phyloP scores from a whole-genome alignment of 2,888 invertebrate species.

The Nymphalis c-album region DNA sequence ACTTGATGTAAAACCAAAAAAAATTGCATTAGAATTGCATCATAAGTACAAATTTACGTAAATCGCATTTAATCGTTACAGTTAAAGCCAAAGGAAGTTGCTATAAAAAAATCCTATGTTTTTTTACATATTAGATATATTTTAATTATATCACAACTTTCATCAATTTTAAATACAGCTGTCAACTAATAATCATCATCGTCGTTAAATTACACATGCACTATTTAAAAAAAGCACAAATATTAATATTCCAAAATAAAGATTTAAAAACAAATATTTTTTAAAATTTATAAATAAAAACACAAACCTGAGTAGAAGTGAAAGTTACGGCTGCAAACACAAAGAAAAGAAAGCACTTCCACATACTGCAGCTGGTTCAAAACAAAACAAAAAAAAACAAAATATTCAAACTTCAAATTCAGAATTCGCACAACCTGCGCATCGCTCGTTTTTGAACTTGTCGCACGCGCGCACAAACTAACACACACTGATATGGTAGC shows the following conservation, averaged over 20 bases:
- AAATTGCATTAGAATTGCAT: no score
- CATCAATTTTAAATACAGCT: no score
- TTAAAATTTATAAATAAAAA: neutral
- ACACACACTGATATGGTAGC: conserved; percentile 66
- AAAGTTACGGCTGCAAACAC: conserved; percentile 64
- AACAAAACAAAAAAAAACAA: conserved; percentile 47
- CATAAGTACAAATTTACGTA: no score
- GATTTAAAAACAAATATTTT: neutral
- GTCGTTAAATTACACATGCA: no score
- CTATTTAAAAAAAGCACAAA: no score
- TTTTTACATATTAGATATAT: no score
- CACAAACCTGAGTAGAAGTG: conserved; percentile 66
- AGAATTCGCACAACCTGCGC: conserved; percentile 62
- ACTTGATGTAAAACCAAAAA: neutral
- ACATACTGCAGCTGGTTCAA: conserved; percentile 60
- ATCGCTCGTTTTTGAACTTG: conserved; percentile 60
- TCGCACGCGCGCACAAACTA: conserved; percentile 62
- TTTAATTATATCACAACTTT: no score
- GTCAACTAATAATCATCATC: no score
- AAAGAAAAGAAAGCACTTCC: conserved; percentile 66
- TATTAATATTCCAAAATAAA: neutral
- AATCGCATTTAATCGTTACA: no score
- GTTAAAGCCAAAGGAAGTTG: no score
- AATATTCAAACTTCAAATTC: conserved; percentile 55
- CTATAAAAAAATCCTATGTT: no score